Conservation (phyloP, 92 coral and sea anemone species). For the Porites rus region DNA sequence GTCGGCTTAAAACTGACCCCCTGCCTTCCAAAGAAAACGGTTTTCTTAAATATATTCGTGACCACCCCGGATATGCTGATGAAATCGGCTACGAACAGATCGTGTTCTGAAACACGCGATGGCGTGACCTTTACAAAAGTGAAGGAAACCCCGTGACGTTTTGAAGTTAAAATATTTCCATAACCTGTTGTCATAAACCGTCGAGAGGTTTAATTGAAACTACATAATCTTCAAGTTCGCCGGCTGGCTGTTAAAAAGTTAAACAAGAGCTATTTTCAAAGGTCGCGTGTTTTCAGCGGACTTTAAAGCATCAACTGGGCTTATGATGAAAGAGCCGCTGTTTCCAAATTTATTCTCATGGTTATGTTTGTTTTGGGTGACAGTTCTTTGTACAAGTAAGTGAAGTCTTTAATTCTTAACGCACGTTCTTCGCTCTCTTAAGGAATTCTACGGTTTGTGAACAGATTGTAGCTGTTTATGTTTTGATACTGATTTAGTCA, state of each 20-base stretch:
- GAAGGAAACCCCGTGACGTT: slow-evolving; percentile 14
- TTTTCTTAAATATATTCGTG: not conserved
- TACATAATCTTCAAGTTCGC: not conserved
- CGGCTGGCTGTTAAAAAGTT: too few relatives aligned
- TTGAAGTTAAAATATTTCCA: slow-evolving; percentile 20
- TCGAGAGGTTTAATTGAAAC: slow-evolving; percentile 7
- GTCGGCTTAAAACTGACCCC: not conserved
- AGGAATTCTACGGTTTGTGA: not conserved
- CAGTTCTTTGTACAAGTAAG: slow-evolving; percentile 26
- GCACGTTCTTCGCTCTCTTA: not conserved
- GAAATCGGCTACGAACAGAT: not conserved
- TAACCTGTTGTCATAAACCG: slow-evolving; percentile 12
- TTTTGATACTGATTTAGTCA: too few relatives aligned
- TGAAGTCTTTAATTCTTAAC: not conserved
- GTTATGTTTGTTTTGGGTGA: not conserved
- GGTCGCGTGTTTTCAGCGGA: not conserved
- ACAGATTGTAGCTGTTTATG: too few relatives aligned
- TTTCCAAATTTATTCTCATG: not conserved
- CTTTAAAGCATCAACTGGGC: too few relatives aligned
- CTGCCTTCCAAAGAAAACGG: not conserved
- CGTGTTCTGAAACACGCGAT: not conserved
- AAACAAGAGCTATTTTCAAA: not conserved
- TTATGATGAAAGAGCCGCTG: slow-evolving; percentile 7
- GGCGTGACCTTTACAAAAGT: slow-evolving; percentile 8
- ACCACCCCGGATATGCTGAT: slow-evolving; percentile 3